A percentile compares a stretch with the other conserved stretches of the same genome.
phyloP scores from a whole-genome alignment of 2,113 vertebrate species.

The Naja naja region DNA sequence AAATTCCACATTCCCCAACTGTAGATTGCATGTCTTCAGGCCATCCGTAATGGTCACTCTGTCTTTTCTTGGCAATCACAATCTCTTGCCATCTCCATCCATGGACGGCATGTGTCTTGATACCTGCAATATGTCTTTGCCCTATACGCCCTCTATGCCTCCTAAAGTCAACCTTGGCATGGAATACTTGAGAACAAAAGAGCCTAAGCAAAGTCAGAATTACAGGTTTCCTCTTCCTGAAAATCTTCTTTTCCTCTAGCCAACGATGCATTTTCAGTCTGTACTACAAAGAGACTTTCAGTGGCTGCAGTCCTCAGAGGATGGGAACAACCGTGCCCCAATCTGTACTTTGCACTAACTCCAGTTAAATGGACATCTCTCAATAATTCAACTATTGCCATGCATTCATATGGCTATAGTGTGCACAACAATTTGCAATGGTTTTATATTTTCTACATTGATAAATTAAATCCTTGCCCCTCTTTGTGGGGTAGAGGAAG shows the following conservation, averaged over 20 bases:
- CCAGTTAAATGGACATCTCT: slow-evolving; percentile 37
- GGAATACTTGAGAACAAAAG: neutral
- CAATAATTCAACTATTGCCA: slow-evolving; percentile 48
- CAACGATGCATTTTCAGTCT: slow-evolving; percentile 14
- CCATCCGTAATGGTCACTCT: neutral
- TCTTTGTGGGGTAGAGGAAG: slow-evolving; percentile 56
- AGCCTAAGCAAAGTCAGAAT: neutral
- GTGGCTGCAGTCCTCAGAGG: slow-evolving; percentile 22
- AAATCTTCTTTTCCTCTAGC: neutral
- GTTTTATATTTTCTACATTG: slow-evolving; percentile 35
- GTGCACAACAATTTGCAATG: slow-evolving; percentile 57
- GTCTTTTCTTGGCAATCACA: neutral
- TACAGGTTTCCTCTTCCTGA: neutral
- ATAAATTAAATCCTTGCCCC: slow-evolving; percentile 16
- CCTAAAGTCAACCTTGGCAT: neutral
- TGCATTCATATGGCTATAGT: slow-evolving; percentile 64
- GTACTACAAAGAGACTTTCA: slow-evolving; percentile 1
- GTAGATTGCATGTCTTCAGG: neutral
- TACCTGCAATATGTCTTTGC: neutral
- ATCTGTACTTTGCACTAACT: slow-evolving; percentile 52
- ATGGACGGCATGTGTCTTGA: neutral
- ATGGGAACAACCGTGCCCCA: slow-evolving; percentile 56
- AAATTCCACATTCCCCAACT: neutral
- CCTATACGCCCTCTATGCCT: neutral
- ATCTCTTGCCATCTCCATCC: neutral